Percentiles rank a stretch among this genome's conserved stretches.
phyloP scores from a whole-genome alignment of 2,797 vertebrate genomes.

The Glyptemys insculpta region DNA sequence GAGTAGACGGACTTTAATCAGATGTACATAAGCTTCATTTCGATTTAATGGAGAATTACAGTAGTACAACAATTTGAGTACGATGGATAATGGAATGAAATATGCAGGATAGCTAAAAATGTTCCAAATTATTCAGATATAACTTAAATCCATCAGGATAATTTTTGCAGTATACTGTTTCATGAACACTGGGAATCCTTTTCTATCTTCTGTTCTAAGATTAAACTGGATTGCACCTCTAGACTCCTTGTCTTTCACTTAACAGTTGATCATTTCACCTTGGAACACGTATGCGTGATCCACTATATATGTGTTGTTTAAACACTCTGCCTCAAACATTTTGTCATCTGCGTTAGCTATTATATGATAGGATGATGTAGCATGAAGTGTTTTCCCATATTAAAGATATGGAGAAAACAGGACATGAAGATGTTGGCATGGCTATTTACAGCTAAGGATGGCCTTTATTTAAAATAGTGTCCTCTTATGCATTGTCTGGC shows the following conservation, averaged over 20 bases:
- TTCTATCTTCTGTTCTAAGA: neutral
- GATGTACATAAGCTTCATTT: neutral
- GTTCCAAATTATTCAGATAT: neutral
- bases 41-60: neutral
- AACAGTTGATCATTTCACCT: neutral
- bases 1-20: neutral
- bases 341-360: neutral
- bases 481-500: neutral
- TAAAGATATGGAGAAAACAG: neutral
- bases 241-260: neutral
- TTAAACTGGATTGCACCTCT: neutral
- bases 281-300: neutral
- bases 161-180: neutral
- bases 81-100: neutral
- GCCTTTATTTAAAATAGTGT: neutral
- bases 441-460: neutral
- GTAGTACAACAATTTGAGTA: neutral
- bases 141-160: neutral
- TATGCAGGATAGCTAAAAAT: neutral
- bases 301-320: neutral
- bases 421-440: neutral
- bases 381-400: neutral
- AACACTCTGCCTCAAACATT: neutral
- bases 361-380: neutral
- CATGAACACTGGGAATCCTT: neutral